These are phyloP conservation scores for Macropodus opercularis DNA, from an alignment of 2,797 vertebrate species.

Conservation along the genomic window DNA sequence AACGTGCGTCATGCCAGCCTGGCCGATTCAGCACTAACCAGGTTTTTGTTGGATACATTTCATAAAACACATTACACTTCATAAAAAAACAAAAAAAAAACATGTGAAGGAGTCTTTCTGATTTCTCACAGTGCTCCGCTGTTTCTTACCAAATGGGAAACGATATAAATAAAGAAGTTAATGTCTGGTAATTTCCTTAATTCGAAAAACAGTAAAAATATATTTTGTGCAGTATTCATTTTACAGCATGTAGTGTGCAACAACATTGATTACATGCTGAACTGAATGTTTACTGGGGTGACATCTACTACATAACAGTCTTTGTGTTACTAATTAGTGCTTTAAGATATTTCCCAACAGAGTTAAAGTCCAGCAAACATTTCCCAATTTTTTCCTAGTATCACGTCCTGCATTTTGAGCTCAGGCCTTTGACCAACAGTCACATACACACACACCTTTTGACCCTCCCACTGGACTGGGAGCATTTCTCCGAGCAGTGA, in stretches of 20 bases:
- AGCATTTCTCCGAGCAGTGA: constrained; percentile 32
- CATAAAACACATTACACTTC: no score
- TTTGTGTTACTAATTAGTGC: background rate
- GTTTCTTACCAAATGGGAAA: constrained; percentile 2
- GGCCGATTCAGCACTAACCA: background rate
- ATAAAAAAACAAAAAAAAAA: no score
- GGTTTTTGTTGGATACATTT: no score
- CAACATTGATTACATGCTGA: background rate
- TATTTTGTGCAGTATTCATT: no score
- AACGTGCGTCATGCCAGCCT: background rate
- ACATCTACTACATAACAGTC: background rate
- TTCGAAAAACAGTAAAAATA: background rate
- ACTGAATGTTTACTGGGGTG: background rate
- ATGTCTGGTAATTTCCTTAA: background rate
- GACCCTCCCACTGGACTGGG: constrained; percentile 52
- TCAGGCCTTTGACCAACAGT: constrained; percentile 10
- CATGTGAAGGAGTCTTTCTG: constrained; percentile 5
- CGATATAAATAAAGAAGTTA: background rate
- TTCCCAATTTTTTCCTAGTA: no score
- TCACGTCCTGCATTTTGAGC: no score
- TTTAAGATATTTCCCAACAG: constrained; percentile 1
- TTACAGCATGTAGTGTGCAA: background rate
- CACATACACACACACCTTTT: constrained; percentile 1
- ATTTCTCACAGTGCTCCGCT: constrained; percentile 16
- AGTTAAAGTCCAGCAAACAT: background rate